phyloP scores from a whole-genome alignment of 1,140 invertebrate genomes.

The Sitophilus oryzae region DNA sequence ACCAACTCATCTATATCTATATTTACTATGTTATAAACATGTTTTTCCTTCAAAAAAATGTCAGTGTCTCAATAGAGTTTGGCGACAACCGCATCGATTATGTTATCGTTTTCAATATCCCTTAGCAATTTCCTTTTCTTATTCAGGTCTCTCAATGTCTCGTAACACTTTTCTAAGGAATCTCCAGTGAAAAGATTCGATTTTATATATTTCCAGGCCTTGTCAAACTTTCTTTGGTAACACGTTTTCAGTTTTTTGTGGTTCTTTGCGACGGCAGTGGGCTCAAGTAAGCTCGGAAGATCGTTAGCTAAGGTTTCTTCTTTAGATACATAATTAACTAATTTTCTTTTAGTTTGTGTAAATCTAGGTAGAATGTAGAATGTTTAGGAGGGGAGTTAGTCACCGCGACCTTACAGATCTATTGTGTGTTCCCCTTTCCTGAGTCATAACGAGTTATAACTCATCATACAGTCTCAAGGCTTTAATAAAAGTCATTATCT shows the following conservation, averaged over 20 bases:
- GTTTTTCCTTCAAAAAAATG: slow-evolving; percentile 31
- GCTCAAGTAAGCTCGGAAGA: slow-evolving; percentile 23
- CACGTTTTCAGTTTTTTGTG: slow-evolving; percentile 20
- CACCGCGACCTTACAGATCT: no score
- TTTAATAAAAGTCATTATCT: no score
- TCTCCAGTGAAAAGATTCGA: slow-evolving; percentile 17
- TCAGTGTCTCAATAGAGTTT: slow-evolving; percentile 33
- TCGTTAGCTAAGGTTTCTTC: slow-evolving; percentile 6
- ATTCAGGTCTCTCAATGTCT: slow-evolving; percentile 33
- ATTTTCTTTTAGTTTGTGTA: slow-evolving; percentile 16
- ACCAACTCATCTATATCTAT: slow-evolving; percentile 27
- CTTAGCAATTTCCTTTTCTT: slow-evolving; percentile 34
- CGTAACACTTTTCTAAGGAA: slow-evolving; percentile 27
- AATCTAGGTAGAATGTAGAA: no score
- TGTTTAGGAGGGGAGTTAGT: no score
- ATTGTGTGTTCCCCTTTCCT: no score
- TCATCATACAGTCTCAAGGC: no score
- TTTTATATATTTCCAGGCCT: slow-evolving; percentile 32
- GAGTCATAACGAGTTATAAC: no score
- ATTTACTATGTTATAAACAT: slow-evolving; percentile 21
- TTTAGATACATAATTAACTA: neutral
- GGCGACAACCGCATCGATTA: slow-evolving; percentile 26
- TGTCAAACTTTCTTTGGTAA: slow-evolving; percentile 28
- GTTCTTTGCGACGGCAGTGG: slow-evolving; percentile 30
- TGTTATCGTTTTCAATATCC: slow-evolving; percentile 33